phyloP scores from a whole-genome alignment of 1,140 invertebrate species.

The Ectropis grisescens region DNA sequence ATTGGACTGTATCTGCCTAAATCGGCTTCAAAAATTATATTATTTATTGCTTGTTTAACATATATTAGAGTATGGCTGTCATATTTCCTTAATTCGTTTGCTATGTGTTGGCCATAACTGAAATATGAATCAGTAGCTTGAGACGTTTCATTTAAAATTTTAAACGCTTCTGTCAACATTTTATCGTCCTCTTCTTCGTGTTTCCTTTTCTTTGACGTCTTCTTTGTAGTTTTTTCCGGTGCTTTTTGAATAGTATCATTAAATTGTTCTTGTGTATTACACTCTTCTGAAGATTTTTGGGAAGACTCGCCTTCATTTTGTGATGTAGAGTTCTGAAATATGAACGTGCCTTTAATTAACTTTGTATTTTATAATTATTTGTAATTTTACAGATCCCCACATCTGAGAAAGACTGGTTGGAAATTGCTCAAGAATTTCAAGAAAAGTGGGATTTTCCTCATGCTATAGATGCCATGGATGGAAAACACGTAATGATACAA shows the following conservation, averaged over 20 bases:
- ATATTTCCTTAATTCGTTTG: constrained; percentile 12
- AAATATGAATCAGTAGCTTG: constrained; percentile 3
- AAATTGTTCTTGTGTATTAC: constrained; percentile 3
- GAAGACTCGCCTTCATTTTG: neutral
- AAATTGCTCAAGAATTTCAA: constrained; percentile 1
- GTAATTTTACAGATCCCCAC: constrained; percentile 2
- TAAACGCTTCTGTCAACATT: constrained; percentile 7
- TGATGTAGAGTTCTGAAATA: constrained; percentile 1
- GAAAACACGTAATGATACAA: neutral
- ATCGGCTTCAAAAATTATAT: constrained; percentile 13
- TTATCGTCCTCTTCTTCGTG: constrained; percentile 2
- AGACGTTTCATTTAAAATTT: constrained; percentile 1
- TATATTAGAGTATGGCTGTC: constrained; percentile 7
- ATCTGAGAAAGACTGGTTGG: constrained; percentile 1
- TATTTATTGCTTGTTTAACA: constrained; percentile 14
- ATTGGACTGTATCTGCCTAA: constrained; percentile 13
- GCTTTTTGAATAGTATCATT: constrained; percentile 1
- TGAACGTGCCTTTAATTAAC: constrained; percentile 1
- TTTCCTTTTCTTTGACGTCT: constrained; percentile 4
- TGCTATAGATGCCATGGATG: neutral
- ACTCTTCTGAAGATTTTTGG: neutral
- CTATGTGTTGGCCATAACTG: too few species aligned
- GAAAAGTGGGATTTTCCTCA: neutral
- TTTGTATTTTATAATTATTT: constrained; percentile 2
- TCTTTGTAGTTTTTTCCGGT: constrained; percentile 3